A percentile compares a stretch with the other conserved stretches of the same genome.
Evolutionary conservation across 2,888 invertebrate genomes (phyloP).

Genomic region (Xanthia togata): DNA sequence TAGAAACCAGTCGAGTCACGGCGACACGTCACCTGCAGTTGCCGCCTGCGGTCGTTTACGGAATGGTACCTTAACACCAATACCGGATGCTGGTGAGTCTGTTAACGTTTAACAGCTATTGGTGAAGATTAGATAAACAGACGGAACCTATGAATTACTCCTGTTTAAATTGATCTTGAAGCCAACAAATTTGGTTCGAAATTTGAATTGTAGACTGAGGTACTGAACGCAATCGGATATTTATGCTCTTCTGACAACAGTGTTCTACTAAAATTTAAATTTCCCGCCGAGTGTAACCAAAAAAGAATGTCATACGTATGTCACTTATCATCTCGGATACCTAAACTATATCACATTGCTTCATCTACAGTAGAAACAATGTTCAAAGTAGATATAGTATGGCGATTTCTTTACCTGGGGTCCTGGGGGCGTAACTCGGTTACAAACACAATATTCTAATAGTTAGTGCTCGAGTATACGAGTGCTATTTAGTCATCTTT

Average conservation of each 20-base stretch:
- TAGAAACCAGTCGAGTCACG: too few relatives aligned
- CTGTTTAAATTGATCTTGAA: neutral
- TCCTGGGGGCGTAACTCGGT: neutral
- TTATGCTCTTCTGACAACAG: too few relatives aligned
- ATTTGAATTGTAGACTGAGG: neutral
- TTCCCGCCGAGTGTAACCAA: too few relatives aligned
- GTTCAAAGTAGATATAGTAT: neutral
- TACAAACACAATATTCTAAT: slow-evolving; percentile 18
- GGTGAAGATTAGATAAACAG: neutral
- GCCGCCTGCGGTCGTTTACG: too few relatives aligned
- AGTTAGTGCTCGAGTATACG: neutral
- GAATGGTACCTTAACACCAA: neutral
- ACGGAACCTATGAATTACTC: neutral
- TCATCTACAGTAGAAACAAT: neutral
- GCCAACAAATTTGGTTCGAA: neutral
- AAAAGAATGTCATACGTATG: too few relatives aligned
- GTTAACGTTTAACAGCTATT: neutral
- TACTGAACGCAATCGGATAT: neutral
- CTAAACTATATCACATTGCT: too few relatives aligned
- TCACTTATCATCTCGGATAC: too few relatives aligned
- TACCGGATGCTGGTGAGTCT: slow-evolving; percentile 13
- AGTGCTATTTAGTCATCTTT: neutral
- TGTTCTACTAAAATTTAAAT: too few relatives aligned
- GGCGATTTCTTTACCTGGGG: too few relatives aligned
- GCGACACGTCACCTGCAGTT: too few relatives aligned